Evolutionary conservation across 2,797 vertebrate species (phyloP), one percentile per base, ranked within the genome.

Genomic region (Chromobotia macracanthus): DNA sequence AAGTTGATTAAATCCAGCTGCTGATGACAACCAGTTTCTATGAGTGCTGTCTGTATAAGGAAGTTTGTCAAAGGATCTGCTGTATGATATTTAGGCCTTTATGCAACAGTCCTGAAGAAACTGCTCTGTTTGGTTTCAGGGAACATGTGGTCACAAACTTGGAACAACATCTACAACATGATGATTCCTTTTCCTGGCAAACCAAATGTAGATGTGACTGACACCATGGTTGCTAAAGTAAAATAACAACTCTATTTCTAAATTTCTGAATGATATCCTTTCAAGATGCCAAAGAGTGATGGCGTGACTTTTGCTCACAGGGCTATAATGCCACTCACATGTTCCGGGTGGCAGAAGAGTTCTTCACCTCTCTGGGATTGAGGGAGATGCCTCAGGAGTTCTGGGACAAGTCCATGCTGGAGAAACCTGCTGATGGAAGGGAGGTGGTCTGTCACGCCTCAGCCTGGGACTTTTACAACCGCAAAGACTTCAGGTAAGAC

Each of bases 401-500:
- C 85, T 99, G 98, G 98, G 2, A 92, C 0, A 70, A 83, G 35
- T 97, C 98, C 1, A 98, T 99, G 97, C 87, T 99, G 84, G 94
- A 93, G 85, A 99, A 98, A 66, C 98, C 98, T 0, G 10, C 23
- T 0, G 94, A 95, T 0, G 94, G 87, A 7, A 89, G 94, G 2
- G 95, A 99, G 70, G 97, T 99, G 77, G 97, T 99, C 78, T 99
- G 98, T 38, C 98, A 99, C 0, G 97, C 98, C 0, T 99, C 97
- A 0, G 98, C 98, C 68, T 99, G 97, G 97, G 98, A 99, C 90
- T 99, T 99, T 88, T 97, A 95, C 90, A 99, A 99, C 88, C 94
- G 95, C 78, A 95, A 94, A 80, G 98, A 99, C 90, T 99, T 99
- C 92, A 96, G 98, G 98, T 99, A 84, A 35, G 3, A 63, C 76